phyloP scores from a whole-genome alignment of 2,113 vertebrate species.

The Oceanites oceanicus region DNA sequence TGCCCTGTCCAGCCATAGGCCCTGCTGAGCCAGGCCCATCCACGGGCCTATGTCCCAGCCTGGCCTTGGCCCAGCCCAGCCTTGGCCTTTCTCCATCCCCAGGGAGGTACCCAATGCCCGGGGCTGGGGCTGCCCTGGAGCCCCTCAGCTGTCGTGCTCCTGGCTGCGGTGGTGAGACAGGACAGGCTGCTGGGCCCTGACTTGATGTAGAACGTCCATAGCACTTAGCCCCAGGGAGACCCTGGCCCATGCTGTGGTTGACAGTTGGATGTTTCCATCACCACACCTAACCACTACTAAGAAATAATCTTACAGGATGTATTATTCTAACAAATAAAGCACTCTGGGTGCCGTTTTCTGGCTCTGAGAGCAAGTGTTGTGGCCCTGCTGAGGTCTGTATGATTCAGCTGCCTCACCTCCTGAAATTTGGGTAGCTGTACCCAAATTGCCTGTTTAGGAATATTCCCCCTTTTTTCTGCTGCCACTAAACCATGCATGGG shows the following conservation, averaged over 20 bases:
- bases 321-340: neutral
- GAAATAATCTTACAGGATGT: neutral
- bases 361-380: neutral
- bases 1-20: rapidly evolving
- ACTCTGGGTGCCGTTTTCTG: rapidly evolving
- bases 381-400: neutral
- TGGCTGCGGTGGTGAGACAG: neutral
- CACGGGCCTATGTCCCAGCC: rapidly evolving
- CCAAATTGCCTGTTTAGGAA: neutral
- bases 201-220: neutral
- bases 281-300: neutral
- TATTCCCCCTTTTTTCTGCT: neutral
- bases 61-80: neutral
- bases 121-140: neutral
- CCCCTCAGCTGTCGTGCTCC: neutral
- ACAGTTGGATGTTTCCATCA: neutral
- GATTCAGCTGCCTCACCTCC: neutral
- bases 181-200: neutral
- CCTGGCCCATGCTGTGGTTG: neutral
- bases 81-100: too few relatives aligned
- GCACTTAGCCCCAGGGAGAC: neutral
- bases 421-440: rapidly evolving
- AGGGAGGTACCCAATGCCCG: rapidly evolving
- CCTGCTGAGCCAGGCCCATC: rapidly evolving
- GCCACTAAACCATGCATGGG: neutral